Evolutionary conservation across 2,888 invertebrate species (phyloP), one percentile per base, ranked within the genome.

Genomic region (Phyllotreta striolata): DNA sequence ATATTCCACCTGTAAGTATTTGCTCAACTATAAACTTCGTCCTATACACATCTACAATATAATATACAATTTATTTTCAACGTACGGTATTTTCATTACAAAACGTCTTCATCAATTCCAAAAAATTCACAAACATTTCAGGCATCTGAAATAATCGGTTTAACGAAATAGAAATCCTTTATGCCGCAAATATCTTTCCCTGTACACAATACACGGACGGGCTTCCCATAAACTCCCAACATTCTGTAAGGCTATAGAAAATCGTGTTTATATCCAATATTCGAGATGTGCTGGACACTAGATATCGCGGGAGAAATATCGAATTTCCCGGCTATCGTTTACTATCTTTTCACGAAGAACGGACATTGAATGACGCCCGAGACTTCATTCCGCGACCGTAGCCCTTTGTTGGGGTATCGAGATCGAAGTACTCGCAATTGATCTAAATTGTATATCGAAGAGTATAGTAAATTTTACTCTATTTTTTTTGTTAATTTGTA

Each of bases 241-340:
- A 44, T 44, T 7, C 44, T 44, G 44, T 13, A 14, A 8, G 7
- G 6, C 49, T 34, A 35, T 49, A 49, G 49, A 49, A 49, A 49
- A 49, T 7, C 49, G 12, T 49, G 49, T 49, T 49, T 49, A 49
- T 49, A 49, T 49, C 49, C 49, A 49, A 10, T 49, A n/a, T 12
- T 47, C 34, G 49, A 49, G 49, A 49, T 49, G 37, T 49, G 49
- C 12, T 37, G 49, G 49, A 49, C 49, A 35, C 14, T 49, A 2
- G 9, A 49, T 1, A 49, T 35, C 35, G 35, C 1, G 35, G 49
- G 34, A 35, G 49, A 35, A 49, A 35, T 49, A 49, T 49, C 12
- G 49, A 49, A 49, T 49, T 49, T 49, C 49, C 49, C 34, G 35
- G 12, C 49, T 49, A 9, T 9, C 35, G 24, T 14, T n/a, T 49